Base-by-base conservation (phyloP, 1,140 invertebrate species). In the Drosophila nigromelanica region DNA sequence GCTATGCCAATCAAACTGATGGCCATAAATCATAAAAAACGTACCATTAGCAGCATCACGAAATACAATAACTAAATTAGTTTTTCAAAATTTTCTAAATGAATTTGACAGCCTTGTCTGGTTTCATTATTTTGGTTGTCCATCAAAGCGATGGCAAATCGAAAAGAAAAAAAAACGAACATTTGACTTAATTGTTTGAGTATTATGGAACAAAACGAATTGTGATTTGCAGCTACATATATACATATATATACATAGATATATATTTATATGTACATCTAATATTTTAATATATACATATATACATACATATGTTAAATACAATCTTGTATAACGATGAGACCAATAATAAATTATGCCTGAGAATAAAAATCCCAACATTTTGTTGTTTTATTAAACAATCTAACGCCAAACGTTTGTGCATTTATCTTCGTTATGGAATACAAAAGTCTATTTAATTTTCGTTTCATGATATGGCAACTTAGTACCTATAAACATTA, bases 341-440 rank as follows among this genome's bases (percentile, higher is more conserved):
- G 78, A 78, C 68, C 76, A 81, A 71, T 68, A 86, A 86, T 87
- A 86, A 86, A 86, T 73, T 69, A 78, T 76, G 70, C 66, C 56
- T 68, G 66, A 73, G 42, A 55, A 80, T 58, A 78, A 76, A 70
- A 78, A 73, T 78, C 60, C 45, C 58, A 56, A 68, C 76, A 61
- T 73, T 40, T 76, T 81, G 82, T 87, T 87, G 82, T 86, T 86
- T 86, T 86, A 87, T 86, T 86, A 78, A 86, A 69, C 60, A 71
- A 67, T 74, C 42, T 18, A 10, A 12, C 37, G 39, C n/a, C n/a
- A n/a, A n/a, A n/a, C n/a, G n/a, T n/a, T n/a, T n/a, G n/a, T n/a
- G n/a, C 56, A n/a, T 33, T 15, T 39, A 15, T 24, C 59, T 15
- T 18, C 47, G n/a, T 15, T 51, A 15, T 21, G 43, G 15, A 43